phyloP scores from a whole-genome alignment of 2,888 invertebrate species.

The Chrysolina oricalcia region DNA sequence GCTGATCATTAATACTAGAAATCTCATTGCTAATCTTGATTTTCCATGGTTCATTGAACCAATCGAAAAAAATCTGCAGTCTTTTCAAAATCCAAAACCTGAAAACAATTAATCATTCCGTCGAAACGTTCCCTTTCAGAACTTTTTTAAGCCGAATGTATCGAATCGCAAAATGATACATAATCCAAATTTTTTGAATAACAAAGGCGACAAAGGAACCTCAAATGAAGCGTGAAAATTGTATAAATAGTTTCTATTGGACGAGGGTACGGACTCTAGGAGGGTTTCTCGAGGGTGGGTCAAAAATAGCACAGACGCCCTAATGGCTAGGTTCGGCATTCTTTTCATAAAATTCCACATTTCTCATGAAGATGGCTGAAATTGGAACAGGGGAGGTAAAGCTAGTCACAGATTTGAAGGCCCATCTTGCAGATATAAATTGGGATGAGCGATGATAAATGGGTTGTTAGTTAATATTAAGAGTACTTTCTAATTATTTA shows the following conservation, averaged over 20 bases:
- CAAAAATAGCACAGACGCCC: constrained; percentile 47
- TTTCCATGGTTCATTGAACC: neutral
- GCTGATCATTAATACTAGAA: constrained; percentile 6
- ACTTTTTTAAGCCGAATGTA: constrained; percentile 24
- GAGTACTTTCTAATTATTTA: no score
- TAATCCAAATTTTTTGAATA: constrained; percentile 61
- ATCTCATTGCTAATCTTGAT: neutral
- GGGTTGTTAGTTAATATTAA: no score
- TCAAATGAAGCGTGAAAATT: constrained; percentile 61
- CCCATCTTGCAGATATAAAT: neutral
- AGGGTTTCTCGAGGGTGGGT: constrained; percentile 57
- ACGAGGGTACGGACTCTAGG: constrained; percentile 54
- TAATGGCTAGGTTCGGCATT: constrained; percentile 46
- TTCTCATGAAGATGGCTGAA: constrained; percentile 42
- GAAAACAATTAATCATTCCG: constrained; percentile 20
- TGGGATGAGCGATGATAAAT: neutral
- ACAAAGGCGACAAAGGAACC: constrained; percentile 58
- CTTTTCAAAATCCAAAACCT: constrained; percentile 4
- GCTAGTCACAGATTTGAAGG: neutral
- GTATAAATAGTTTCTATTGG: constrained; percentile 59
- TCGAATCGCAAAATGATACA: constrained; percentile 55
- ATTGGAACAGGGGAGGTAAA: neutral
- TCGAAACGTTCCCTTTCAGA: neutral
- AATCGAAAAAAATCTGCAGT: constrained; percentile 8
- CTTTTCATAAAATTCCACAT: constrained; percentile 43